These are phyloP conservation scores for Petrocephalus zakoni DNA, from an alignment of 2,113 vertebrate genomes.

Conservation along the genomic window DNA sequence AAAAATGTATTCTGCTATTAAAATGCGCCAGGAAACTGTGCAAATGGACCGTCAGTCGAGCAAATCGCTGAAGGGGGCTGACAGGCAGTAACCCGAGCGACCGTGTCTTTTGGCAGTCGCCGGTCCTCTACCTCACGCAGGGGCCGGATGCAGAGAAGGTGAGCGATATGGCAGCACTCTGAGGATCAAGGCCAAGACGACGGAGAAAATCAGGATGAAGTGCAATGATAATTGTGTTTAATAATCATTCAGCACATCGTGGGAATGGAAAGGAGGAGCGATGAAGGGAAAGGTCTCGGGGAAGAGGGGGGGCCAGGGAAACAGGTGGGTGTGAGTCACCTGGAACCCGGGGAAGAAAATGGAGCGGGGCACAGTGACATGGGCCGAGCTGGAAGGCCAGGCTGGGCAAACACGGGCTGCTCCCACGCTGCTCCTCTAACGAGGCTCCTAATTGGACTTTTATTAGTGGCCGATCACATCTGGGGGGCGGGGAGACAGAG, in stretches of 20 bases:
- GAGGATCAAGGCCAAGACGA: background rate
- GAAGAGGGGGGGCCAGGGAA: background rate
- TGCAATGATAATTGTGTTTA: background rate
- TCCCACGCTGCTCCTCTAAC: conserved; percentile 27
- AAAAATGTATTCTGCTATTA: too few species aligned
- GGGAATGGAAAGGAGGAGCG: background rate
- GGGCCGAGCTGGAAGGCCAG: conserved; percentile 35
- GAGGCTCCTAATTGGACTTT: conserved; percentile 39
- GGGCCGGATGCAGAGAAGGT: background rate
- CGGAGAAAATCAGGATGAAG: background rate
- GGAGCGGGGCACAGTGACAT: background rate
- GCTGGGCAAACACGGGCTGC: conserved; percentile 42
- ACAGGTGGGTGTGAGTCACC: conserved; percentile 29
- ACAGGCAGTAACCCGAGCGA: background rate
- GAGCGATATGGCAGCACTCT: background rate
- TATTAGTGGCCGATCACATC: conserved; percentile 25
- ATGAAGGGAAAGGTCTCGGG: background rate
- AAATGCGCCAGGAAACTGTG: too few species aligned
- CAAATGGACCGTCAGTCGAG: background rate
- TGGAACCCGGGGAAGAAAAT: conserved; percentile 32
- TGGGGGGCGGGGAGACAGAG: background rate
- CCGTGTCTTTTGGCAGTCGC: background rate
- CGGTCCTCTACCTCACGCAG: background rate
- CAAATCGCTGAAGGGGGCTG: background rate
- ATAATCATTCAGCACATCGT: background rate